phyloP scores from a whole-genome alignment of 2,888 invertebrate genomes.

The Pilophorus perplexus region DNA sequence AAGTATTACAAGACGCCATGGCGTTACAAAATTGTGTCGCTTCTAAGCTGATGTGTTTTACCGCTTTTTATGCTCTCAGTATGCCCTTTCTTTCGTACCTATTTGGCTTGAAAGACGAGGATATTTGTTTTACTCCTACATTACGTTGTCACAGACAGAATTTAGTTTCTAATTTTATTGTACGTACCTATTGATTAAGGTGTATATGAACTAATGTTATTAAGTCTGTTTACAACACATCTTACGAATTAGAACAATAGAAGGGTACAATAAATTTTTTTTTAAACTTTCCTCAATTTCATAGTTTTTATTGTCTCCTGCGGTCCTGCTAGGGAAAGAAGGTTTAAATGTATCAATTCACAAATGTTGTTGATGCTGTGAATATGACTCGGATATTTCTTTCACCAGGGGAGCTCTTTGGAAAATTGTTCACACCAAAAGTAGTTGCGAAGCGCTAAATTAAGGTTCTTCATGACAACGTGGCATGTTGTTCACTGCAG shows the following conservation, averaged over 20 bases:
- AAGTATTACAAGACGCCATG: constrained; percentile 5
- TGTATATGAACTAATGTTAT: constrained; percentile 38
- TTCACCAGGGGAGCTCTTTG: no score
- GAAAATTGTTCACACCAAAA: no score
- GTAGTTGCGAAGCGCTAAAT: no score
- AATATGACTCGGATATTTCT: no score
- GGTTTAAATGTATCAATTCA: no score
- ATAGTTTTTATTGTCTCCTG: neutral
- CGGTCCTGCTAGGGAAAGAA: no score
- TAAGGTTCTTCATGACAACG: no score
- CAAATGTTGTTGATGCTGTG: no score
- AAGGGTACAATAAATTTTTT: constrained; percentile 34
- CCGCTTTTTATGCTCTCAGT: constrained; percentile 15
- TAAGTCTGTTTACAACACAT: constrained; percentile 34
- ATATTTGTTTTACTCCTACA: constrained; percentile 22
- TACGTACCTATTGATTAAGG: constrained; percentile 25
- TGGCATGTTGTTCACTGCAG: no score
- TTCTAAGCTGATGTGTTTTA: constrained; percentile 14
- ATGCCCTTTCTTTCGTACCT: constrained; percentile 3
- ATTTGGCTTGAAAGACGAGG: constrained; percentile 14
- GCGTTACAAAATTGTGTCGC: constrained; percentile 2
- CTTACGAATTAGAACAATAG: constrained; percentile 31
- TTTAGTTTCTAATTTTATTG: constrained; percentile 25
- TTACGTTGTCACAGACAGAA: constrained; percentile 17
- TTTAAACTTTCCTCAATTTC: constrained; percentile 23